Conservation (phyloP, 1,140 invertebrate genomes). For the Yoshiicerus persimilis region DNA sequence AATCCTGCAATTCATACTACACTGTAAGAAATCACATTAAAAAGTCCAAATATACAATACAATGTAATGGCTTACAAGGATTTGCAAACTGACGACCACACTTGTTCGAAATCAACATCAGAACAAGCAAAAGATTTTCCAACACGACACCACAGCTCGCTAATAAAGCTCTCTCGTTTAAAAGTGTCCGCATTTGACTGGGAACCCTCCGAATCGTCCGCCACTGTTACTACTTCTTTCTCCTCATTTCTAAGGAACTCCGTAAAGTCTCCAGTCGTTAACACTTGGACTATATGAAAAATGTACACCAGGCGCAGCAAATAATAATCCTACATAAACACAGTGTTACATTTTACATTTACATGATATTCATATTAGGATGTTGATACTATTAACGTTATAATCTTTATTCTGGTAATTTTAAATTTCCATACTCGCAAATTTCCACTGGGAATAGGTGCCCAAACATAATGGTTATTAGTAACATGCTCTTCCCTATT, state of each 20-base stretch:
- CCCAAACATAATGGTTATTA: not conserved
- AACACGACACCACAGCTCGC: not conserved
- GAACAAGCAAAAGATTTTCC: not conserved
- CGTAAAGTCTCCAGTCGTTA: conserved; percentile 58
- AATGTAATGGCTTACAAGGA: not conserved
- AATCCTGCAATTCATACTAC: conserved; percentile 54
- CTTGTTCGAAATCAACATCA: not conserved
- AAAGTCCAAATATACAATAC: not conserved
- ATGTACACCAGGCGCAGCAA: conserved; percentile 72
- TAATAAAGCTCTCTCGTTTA: not conserved
- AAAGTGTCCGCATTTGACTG: not conserved
- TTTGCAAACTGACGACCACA: not conserved
- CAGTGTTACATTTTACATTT: too few species aligned
- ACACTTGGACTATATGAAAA: conserved; percentile 73
- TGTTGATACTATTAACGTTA: too few species aligned
- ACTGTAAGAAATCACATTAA: not conserved
- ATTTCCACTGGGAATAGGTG: not conserved
- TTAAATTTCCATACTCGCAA: not conserved
- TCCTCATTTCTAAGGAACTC: not conserved
- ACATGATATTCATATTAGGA: too few species aligned
- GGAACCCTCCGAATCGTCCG: not conserved
- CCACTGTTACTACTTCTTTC: not conserved
- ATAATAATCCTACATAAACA: conserved; percentile 66
- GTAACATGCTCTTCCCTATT: not conserved
- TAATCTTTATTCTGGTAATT: too few species aligned